Evolutionary conservation across 2,888 invertebrate genomes (phyloP), one percentile per base, ranked within the genome.

Genomic region (Tortricodes alternella): DNA sequence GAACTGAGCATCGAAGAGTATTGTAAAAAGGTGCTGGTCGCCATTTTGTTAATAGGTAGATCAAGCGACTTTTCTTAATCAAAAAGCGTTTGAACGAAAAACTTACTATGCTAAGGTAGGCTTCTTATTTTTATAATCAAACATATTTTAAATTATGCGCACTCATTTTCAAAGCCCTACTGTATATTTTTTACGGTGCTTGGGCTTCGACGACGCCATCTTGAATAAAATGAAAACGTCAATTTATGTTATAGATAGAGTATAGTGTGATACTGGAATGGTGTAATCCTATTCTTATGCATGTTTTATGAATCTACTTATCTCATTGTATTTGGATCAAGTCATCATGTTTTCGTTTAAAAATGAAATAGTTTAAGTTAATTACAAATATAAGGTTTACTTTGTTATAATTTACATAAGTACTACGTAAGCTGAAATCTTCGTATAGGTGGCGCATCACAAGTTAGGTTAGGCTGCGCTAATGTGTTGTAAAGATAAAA

Each of bases 31-130:
- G 19, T 24, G 34, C 11, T 35, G 46, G 48, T 48, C 32, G 55
- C 55, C 55, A 55, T 55, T 49, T 55, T 55, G 48, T 46, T 43
- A 53, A 46, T 53, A 19, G 27, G 29, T 13, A 21, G 21, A 9
- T 11, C 21, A 18, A 53, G 15, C 15, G 18, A 21, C 19, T 39
- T 15, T 16, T 16, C 13, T 35, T 34, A 5, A 21, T 43, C 29
- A n/a, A 9, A 29, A 29, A 29, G n/a, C 11, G n/a, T n/a, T 29
- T 27, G 16, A 11, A 27, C 7, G 5, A 35, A 53, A 41, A 7
- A 21, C 24, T 3, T n/a, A 29, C 2, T 24, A 35, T 35, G 24
- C 13, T 35, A 6, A 24, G 13, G 15, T 16, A 15, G 34, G 19
- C 13, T 27, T 29, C 27, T 37, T 8, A 23, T 19, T 11, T 29